Evolutionary conservation across 1,140 invertebrate species (phyloP), one percentile per base, ranked within the genome.

Genomic region (Grapholita molesta): DNA sequence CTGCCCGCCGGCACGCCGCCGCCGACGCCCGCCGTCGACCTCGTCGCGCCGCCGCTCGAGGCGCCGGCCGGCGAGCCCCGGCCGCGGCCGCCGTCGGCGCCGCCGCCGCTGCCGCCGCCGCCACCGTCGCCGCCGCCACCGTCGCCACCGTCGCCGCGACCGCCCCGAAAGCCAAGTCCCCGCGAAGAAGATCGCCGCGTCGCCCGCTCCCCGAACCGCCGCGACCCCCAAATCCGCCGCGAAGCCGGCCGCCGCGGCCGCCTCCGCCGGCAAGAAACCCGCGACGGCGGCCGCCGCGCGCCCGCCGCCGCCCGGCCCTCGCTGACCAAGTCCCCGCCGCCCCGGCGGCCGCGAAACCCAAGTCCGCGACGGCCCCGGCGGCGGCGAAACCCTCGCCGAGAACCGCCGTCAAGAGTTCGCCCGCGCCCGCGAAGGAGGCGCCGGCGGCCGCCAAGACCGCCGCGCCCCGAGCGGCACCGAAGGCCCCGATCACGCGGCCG

Each of bases 1-100:
- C 76, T 76, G 6, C 78, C 78, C 11, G 73, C 69, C 12, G 76
- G 74, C 23, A 84, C 88, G 3, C 84, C 85, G 4, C 81, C 85
- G 23, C 84, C 86, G 18, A 83, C 86, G 24, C 86, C 88, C 28
- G 79, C 84, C 21, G 75, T 76, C 8, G 67, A 72, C 7, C 11
- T n/a, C 0, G 73, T 71, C 4, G 70, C 70, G 73, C 55, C 78
- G 11, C 70, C 35, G 21, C 77, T 79, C 7, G 80, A 78, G 8
- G 77, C 72, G 24, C 32, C 32, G 7, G 74, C 73, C 3, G 68
- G 70, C 73, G 66, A 74, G 11, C 70, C 33, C 28, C 7, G 80
- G 77, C 72, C 0, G 70, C 77, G 6, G 77, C 78, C 12, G 66
- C 71, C 28, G 80, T 78, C 7, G 80, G 76, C 9, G 77, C 72